Base-by-base conservation (phyloP, 2,888 invertebrate species). In the Lordiphosa andalusiaca region DNA sequence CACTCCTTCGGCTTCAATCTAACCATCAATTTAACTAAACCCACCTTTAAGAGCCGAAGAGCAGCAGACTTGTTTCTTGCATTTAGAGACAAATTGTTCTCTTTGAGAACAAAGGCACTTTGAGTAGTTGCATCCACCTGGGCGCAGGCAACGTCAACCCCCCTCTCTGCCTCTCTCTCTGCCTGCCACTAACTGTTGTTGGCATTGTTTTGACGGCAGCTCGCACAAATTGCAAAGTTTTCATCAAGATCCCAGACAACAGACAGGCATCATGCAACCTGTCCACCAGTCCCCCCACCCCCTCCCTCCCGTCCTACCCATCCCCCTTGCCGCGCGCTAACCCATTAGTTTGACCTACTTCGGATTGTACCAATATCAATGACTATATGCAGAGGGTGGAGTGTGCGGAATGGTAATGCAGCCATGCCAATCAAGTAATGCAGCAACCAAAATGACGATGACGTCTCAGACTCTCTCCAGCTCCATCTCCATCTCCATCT, bases 371-470 rank as follows among this genome's bases (percentile, higher is more conserved):
- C 49, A 59, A 58, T 67, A 67, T 67, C 58, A 67, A 69, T 73
- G 50, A 40, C 44, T 59, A 60, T 58, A 61, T 54, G 39, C 33
- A 37, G 21, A 42, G 2, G 40, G 55, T 9, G 9, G 50, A 54
- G 53, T 67, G 46, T 63, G 73, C 23, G 56, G 60, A 51, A 69
- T 67, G 46, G 62, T 50, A 71, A 80, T 73, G 71, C 77, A 76
- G 81, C 81, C 56, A 74, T 81, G 82, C 78, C 76, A 81, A 81
- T 81, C 82, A 77, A 67, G 75, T 70, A 77, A 76, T 80, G 70
- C 72, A 63, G 55, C 64, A 61, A 53, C 42, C 35, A 44, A 39
- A 42, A 61, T 30, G 55, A 49, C 37, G 40, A 21, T 25, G 59
- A 42, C 6, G 12, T 47, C 36, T 21, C 40, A 10, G 23, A 23